Conservation (phyloP, 2,113 vertebrate species). For the Coptodon rendalli region DNA sequence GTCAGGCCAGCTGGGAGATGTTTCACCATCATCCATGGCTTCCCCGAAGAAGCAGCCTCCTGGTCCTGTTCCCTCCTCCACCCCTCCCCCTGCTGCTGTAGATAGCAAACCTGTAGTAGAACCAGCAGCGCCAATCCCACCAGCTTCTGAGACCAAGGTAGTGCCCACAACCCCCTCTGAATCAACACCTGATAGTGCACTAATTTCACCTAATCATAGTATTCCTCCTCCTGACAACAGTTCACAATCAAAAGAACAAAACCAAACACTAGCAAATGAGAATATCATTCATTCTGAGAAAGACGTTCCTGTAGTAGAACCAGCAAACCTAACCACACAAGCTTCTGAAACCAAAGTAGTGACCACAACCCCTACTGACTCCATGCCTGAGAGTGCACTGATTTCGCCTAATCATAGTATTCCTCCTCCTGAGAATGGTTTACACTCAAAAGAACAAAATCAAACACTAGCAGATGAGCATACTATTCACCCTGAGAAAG, state of each 20-base stretch:
- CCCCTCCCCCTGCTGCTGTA: constrained; percentile 53
- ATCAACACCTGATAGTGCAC: constrained; percentile 2
- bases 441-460: constrained; percentile 18
- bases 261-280: neutral
- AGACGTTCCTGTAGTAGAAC: neutral
- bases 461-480: neutral
- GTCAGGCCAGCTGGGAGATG: constrained; percentile 85
- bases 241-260: constrained; percentile 28
- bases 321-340: neutral
- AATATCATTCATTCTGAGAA: neutral
- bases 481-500: neutral
- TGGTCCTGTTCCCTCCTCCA: constrained; percentile 16
- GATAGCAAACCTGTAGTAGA: constrained; percentile 65
- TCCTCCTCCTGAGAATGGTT: constrained; percentile 49
- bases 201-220: neutral
- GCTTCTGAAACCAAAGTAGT: constrained; percentile 58
- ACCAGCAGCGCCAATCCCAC: constrained; percentile 43
- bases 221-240: constrained; percentile 46
- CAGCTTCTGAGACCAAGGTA: constrained; percentile 63
- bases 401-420: neutral
- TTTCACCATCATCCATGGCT: constrained; percentile 60
- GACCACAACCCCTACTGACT: neutral
- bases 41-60: constrained; percentile 65
- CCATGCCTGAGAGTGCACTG: neutral
- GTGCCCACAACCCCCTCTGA: neutral